These are phyloP conservation scores for Castor canadensis DNA, from an alignment of 2,113 vertebrate species.

Conservation along the genomic window DNA sequence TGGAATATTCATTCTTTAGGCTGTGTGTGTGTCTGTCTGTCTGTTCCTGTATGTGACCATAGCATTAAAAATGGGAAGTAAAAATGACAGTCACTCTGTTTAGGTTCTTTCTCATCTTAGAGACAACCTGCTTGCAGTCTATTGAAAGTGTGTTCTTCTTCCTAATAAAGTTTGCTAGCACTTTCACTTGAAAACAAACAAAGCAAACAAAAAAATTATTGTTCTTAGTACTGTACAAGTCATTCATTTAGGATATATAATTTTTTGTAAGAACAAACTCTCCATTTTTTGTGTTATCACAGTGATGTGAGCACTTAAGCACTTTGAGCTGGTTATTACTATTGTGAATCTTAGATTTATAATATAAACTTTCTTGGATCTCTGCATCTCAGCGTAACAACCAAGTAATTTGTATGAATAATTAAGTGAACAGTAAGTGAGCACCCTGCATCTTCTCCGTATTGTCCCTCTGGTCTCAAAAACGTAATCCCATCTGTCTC, in stretches of 20 bases:
- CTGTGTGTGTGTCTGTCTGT: not conserved
- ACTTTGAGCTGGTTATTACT: constrained; percentile 66
- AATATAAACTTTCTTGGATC: constrained; percentile 42
- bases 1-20: not conserved
- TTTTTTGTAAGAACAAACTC: constrained; percentile 27
- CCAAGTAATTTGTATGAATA: constrained; percentile 65
- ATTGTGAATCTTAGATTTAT: constrained; percentile 50
- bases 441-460: not conserved
- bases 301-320: constrained; percentile 50
- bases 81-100: not conserved
- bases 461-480: constrained; percentile 10
- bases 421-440: constrained; percentile 68
- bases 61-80: not conserved
- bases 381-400: constrained; percentile 58
- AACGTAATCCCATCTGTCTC: constrained; percentile 61
- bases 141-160: too few relatives aligned
- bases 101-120: too few relatives aligned
- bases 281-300: constrained; percentile 36
- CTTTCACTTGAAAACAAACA: too few relatives aligned
- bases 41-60: not conserved
- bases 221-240: not conserved
- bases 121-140: too few relatives aligned
- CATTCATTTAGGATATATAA: not conserved
- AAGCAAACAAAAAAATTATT: too few relatives aligned
- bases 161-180: too few relatives aligned